Base-by-base conservation (phyloP, 2,888 invertebrate genomes). In the Digitonthophagus gazella region DNA sequence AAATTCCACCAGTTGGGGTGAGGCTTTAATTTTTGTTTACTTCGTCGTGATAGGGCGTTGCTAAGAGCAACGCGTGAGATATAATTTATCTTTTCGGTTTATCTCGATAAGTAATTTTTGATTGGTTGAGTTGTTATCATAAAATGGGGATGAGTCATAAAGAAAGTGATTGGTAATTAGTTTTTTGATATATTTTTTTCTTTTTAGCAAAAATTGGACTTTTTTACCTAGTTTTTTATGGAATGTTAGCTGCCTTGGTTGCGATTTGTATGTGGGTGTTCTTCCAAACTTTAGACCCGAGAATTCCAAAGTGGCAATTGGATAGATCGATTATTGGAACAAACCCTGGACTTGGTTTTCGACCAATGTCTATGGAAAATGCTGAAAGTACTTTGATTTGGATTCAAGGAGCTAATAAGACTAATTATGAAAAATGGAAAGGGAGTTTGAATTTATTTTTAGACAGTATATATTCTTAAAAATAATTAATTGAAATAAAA, bases 141-240 rank as follows among this genome's bases (percentile, higher is more conserved):
- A 57, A 5, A 11, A n/a, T 57, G 16, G 4, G 4, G 11, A 61
- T 61, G 14, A 18, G 19, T 18, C 4, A 61, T 61, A 8, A 44
- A 44, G 6, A 61, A 61, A 61, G 18, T 19, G 57, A 11, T 19
- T 61, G 5, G 18, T 61, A 61, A 19, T 19, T 44, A 44, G 3
- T 11, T 6, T 1, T 44, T 55, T 54, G 15, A 63, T 57, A 22
- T 56, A 8, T n/a, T 6, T 8, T 64, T 28, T 67, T 74, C 70
- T 69, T 80, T 89, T 58, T 87, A 97, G 97, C 91, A 71, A 96
- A 97, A 87, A 97, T 98, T 80, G 89, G 91, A 67, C 83, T 95
- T n/a, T 99, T 98, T 87, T 99, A 98, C 86, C 85, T 95, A 77
- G 88, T 95, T 77, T 98, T 98, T 87, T 98, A 98, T 85, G 86